These are phyloP conservation scores for Drosophila niveifrons DNA, from an alignment of 2,888 invertebrate species.

Conservation along the genomic window DNA sequence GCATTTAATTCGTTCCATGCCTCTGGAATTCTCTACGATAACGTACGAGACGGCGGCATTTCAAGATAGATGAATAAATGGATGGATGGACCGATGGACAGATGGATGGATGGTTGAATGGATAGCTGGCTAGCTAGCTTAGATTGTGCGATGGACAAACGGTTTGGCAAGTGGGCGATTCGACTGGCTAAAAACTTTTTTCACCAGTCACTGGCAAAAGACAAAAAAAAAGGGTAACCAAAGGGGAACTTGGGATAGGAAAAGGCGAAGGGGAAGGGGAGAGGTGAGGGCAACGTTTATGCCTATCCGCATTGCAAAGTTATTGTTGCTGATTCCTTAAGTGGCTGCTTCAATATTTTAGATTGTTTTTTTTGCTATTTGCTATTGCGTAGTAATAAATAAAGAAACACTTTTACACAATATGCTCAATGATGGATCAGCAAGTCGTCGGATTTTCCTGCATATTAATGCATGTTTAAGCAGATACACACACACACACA, in stretches of 20 bases:
- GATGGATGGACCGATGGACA: constrained; percentile 20
- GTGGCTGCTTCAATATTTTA: constrained; percentile 62
- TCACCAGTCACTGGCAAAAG: constrained; percentile 39
- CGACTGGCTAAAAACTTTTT: constrained; percentile 31
- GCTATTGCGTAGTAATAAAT: constrained; percentile 56
- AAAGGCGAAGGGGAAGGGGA: neutral
- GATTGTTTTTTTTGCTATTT: constrained; percentile 55
- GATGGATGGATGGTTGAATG: constrained; percentile 18
- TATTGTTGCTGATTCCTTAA: constrained; percentile 74
- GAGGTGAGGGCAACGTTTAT: constrained; percentile 28
- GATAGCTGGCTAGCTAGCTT: neutral
- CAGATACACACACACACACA: neutral
- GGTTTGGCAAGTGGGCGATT: constrained; percentile 21
- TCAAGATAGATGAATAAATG: constrained; percentile 27
- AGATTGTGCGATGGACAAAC: constrained; percentile 19
- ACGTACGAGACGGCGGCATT: constrained; percentile 35
- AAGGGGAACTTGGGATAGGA: neutral
- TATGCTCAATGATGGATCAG: constrained; percentile 56
- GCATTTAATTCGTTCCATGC: constrained; percentile 69
- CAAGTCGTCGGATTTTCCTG: constrained; percentile 30
- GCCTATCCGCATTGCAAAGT: constrained; percentile 46
- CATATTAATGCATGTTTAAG: constrained; percentile 50
- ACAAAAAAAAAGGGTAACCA: constrained; percentile 5
- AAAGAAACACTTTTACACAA: constrained; percentile 54
- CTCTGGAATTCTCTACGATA: constrained; percentile 63